A percentile compares a stretch with the other conserved stretches of the same genome.
Conservation (phyloP, 64 coral and sea anemone genomes). For the Porites lutea region DNA sequence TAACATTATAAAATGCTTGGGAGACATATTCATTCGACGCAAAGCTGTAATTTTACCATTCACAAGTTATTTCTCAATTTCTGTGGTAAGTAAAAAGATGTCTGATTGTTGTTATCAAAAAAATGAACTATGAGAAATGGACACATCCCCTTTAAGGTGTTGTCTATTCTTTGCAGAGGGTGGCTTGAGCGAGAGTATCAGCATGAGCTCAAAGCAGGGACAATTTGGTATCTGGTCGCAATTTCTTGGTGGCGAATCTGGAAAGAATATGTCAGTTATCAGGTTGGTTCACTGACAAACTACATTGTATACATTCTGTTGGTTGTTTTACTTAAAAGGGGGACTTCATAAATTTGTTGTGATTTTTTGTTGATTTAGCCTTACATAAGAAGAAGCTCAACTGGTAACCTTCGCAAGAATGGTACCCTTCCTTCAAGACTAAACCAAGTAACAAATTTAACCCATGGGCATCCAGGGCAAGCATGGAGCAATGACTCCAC, state of each 20-base stretch:
- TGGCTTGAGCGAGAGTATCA: conserved; percentile 98
- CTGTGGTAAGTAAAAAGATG: too few relatives aligned
- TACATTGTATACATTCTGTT: neutral
- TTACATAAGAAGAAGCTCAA: conserved; percentile 82
- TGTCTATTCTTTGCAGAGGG: conserved; percentile 58
- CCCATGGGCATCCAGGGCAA: conserved; percentile 54
- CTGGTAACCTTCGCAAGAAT: conserved; percentile 85
- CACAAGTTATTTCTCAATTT: too few relatives aligned
- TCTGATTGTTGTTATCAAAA: too few relatives aligned
- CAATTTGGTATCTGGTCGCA: conserved; percentile 83
- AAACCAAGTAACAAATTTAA: conserved; percentile 45
- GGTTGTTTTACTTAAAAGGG: too few relatives aligned
- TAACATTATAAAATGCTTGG: too few relatives aligned
- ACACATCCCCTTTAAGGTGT: neutral
- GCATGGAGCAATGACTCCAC: conserved; percentile 60
- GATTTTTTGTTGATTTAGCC: conserved; percentile 39
- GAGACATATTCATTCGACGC: too few relatives aligned
- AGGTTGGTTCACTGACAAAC: conserved; percentile 23
- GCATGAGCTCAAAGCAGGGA: conserved; percentile 79
- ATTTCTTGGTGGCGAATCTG: conserved; percentile 96
- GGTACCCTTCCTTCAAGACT: conserved; percentile 76
- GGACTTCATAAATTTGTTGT: too few relatives aligned
- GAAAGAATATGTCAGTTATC: conserved; percentile 87
- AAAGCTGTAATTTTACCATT: too few relatives aligned
- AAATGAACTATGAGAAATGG: too few relatives aligned